Evolutionary conservation across 2,113 vertebrate genomes (phyloP).

Genomic region (Pseudopipra pipra): DNA sequence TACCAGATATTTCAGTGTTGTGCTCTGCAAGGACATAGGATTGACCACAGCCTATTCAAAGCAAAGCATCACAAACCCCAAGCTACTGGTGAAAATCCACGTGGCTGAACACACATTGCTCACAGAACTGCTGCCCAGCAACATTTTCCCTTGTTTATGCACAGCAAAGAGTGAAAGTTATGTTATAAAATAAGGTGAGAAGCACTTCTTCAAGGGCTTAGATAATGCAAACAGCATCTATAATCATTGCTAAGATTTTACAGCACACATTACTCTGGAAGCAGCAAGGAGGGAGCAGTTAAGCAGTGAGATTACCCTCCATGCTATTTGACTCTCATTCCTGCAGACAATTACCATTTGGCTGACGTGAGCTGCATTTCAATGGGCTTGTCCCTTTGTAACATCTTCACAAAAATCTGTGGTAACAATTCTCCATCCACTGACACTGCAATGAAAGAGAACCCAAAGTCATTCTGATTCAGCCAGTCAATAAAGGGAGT

Average conservation of each 20-base stretch:
- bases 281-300: background rate
- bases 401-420: constrained; percentile 98
- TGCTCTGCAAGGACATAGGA: background rate
- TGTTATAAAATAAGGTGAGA: background rate
- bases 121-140: background rate
- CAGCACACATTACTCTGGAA: background rate
- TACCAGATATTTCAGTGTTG: background rate
- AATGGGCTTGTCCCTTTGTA: constrained; percentile 97
- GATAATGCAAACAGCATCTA: background rate
- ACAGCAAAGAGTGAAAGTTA: background rate
- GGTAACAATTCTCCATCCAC: constrained; percentile 93
- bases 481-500: background rate
- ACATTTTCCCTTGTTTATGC: background rate
- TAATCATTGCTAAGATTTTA: background rate
- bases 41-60: background rate
- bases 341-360: constrained; percentile 88
- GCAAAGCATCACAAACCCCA: background rate
- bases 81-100: background rate
- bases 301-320: background rate
- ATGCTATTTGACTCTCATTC: background rate
- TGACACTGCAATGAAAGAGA: constrained; percentile 80
- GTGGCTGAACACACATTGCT: background rate
- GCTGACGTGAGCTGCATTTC: constrained; percentile 99
- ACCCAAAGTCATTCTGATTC: constrained; percentile 32
- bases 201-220: background rate